A percentile compares a stretch with the other conserved stretches of the same genome.
phyloP scores from a whole-genome alignment of 2,797 vertebrate genomes.

The Neostethus bicornis region DNA sequence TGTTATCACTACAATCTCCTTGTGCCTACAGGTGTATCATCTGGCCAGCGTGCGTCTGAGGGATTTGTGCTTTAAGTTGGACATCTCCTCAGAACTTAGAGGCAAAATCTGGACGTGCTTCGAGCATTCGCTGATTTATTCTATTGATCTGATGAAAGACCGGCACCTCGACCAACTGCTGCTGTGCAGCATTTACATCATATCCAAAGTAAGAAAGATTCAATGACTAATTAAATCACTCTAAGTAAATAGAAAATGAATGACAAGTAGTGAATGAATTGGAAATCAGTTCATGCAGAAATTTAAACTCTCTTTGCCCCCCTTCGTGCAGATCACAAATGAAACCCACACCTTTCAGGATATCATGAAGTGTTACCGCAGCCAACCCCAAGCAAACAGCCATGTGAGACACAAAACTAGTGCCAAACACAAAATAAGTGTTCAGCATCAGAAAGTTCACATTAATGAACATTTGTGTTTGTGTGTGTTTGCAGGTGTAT shows the following conservation, averaged over 20 bases:
- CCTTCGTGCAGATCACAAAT: constrained; percentile 85
- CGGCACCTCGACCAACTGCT: constrained; percentile 95
- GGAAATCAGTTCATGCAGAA: not conserved
- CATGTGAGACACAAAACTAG: constrained; percentile 80
- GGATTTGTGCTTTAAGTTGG: constrained; percentile 91
- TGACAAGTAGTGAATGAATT: too few relatives aligned
- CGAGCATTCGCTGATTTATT: constrained; percentile 89
- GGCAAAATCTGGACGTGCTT: constrained; percentile 98
- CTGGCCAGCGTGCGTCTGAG: constrained; percentile 93
- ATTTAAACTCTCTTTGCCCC: not conserved
- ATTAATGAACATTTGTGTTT: not conserved
- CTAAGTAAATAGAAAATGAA: too few relatives aligned
- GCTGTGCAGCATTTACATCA: constrained; percentile 94
- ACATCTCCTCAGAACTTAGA: constrained; percentile 88
- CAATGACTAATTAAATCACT: too few relatives aligned
- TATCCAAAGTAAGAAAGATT: constrained; percentile 88
- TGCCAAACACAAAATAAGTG: not conserved
- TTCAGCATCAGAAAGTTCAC: rapidly evolving
- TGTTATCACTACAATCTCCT: not conserved
- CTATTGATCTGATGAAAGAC: constrained; percentile 89
- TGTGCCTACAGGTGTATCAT: constrained; percentile 88
- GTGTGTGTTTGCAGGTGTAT: constrained; percentile 84
- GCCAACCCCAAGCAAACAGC: constrained; percentile 96
- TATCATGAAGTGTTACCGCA: constrained; percentile 98
- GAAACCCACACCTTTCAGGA: constrained; percentile 94